Conservation (phyloP, 2,113 vertebrate species). For the Chloropsis hardwickii region DNA sequence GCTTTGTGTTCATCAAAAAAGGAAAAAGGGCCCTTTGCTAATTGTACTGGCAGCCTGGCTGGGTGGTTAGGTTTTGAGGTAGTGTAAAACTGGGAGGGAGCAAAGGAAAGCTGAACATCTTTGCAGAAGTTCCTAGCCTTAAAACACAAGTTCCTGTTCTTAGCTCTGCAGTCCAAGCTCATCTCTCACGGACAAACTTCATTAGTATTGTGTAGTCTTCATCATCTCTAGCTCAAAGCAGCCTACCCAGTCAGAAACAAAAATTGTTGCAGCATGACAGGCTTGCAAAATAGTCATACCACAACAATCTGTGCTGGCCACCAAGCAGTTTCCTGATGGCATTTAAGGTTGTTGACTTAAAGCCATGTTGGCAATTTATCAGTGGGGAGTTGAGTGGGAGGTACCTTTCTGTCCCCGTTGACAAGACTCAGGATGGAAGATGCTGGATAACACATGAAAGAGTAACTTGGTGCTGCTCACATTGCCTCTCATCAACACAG, state of each 20-base stretch:
- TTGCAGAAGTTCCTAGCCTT: neutral
- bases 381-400: neutral
- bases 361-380: neutral
- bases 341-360: slow-evolving; percentile 1
- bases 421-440: neutral
- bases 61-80: neutral
- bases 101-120: neutral
- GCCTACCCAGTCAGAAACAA: neutral
- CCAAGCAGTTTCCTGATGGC: neutral
- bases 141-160: neutral
- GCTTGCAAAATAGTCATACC: neutral
- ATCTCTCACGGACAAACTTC: neutral
- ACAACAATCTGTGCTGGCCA: neutral
- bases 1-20: neutral
- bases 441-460: neutral
- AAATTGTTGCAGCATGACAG: neutral
- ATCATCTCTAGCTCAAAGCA: neutral
- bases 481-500: neutral
- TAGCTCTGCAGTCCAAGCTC: neutral
- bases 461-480: neutral
- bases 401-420: neutral
- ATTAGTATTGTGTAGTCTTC: neutral
- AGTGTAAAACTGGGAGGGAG: neutral
- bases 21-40: neutral
- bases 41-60: neutral